Conservation (phyloP, 1,140 invertebrate species). For the Drosophila grimshawi region DNA sequence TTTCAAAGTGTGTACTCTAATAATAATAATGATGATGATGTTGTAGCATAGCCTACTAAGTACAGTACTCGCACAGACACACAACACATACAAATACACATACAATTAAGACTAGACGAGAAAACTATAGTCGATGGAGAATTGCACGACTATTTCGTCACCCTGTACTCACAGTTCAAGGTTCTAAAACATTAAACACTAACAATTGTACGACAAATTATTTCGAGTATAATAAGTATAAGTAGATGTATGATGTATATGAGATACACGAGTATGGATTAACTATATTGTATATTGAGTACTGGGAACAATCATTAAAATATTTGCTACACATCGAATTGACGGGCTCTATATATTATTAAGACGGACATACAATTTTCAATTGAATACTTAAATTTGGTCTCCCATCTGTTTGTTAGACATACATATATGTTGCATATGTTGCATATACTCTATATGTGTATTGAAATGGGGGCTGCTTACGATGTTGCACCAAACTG, state of each 20-base stretch:
- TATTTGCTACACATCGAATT: constrained; percentile 25
- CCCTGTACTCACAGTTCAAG: constrained; percentile 20
- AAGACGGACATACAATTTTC: constrained; percentile 21
- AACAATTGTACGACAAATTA: constrained; percentile 7
- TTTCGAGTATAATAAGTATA: too few relatives aligned
- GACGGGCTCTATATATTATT: not conserved
- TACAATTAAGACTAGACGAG: constrained; percentile 25
- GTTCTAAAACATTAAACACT: not conserved
- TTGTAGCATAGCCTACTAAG: constrained; percentile 15
- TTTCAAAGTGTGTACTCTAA: constrained; percentile 34
- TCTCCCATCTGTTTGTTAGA: not conserved
- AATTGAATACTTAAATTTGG: not conserved
- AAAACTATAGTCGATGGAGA: constrained; percentile 20
- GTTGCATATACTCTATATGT: constrained; percentile 8
- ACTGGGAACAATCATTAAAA: not conserved
- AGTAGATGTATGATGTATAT: not conserved
- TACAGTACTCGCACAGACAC: not conserved
- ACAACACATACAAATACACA: constrained; percentile 11
- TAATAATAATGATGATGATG: constrained; percentile 10
- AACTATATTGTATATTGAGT: not conserved
- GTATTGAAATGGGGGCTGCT: not conserved
- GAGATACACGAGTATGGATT: not conserved
- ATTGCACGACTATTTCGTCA: constrained; percentile 16
- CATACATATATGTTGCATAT: not conserved
- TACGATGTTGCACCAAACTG: constrained; percentile 6